phyloP scores from a whole-genome alignment of 1,140 invertebrate species.

The Babylonia areolata region DNA sequence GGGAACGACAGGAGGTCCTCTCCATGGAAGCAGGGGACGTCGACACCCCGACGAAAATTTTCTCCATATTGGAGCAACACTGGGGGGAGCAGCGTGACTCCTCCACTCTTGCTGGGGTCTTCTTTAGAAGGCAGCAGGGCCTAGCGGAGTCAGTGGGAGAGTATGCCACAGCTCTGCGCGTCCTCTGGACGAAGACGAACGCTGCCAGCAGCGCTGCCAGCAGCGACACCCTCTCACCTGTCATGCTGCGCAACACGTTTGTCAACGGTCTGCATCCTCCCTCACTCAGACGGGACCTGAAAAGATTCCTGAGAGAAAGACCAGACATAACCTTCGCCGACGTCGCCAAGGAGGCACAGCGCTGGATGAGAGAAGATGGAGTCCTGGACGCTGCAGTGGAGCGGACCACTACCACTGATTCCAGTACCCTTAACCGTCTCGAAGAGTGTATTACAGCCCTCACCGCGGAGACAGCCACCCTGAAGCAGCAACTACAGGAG shows the following conservation, averaged over 20 bases:
- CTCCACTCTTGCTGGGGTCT: background rate
- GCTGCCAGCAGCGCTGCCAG: background rate
- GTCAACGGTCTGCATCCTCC: too few species aligned
- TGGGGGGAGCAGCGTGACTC: background rate
- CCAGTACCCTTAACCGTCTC: background rate
- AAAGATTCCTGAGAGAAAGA: too few species aligned
- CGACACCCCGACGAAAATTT: background rate
- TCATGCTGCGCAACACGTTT: too few species aligned
- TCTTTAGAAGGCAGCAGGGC: background rate
- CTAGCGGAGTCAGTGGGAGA: background rate
- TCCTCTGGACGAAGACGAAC: background rate
- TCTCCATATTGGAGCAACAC: background rate
- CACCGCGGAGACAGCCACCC: background rate
- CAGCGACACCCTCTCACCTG: too few species aligned
- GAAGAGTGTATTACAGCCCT: background rate
- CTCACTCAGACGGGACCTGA: too few species aligned
- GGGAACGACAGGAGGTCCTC: background rate
- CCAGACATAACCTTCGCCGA: too few species aligned
- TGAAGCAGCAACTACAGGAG: background rate
- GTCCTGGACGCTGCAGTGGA: too few species aligned
- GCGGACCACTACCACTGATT: background rate
- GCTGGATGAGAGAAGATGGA: too few species aligned
- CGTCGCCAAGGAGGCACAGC: too few species aligned
- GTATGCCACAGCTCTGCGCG: background rate
- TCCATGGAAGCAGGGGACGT: background rate